A percentile compares a stretch with the other conserved stretches of the same genome.
These are phyloP conservation scores for Pseudomyrmex dendroicus DNA, from an alignment of 1,140 invertebrate species.

Conservation along the genomic window DNA sequence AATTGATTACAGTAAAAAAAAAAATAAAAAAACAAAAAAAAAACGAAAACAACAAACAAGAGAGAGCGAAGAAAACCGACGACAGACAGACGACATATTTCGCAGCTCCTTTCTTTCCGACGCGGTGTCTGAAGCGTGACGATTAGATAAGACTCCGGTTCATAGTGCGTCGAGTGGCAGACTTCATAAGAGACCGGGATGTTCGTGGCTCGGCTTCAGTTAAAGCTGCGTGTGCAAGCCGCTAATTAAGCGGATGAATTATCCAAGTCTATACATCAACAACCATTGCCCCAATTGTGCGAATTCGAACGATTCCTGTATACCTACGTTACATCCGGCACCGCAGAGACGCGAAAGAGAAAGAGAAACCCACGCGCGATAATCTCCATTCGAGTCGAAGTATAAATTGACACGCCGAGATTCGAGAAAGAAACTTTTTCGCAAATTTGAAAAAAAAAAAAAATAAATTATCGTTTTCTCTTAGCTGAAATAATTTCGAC, in stretches of 20 bases:
- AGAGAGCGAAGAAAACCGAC: not conserved
- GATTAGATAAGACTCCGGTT: conserved; percentile 84
- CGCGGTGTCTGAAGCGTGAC: conserved; percentile 74
- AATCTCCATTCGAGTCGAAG: not conserved
- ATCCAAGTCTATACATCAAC: not conserved
- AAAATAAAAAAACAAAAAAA: not conserved
- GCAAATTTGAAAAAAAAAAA: no score
- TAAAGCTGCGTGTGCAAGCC: conserved; percentile 75
- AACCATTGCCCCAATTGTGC: not conserved
- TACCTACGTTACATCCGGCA: not conserved
- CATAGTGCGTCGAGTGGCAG: conserved; percentile 82
- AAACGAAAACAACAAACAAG: not conserved
- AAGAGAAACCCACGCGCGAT: not conserved
- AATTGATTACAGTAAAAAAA: conserved; percentile 3
- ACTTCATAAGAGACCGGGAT: conserved; percentile 83
- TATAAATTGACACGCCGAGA: not conserved
- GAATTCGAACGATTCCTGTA: not conserved
- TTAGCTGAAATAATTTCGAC: not conserved
- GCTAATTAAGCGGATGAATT: conserved; percentile 58
- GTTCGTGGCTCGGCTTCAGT: conserved; percentile 77
- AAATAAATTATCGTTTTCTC: not conserved
- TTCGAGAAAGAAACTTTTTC: not conserved
- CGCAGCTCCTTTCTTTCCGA: conserved; percentile 72
- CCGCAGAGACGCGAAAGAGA: no score
- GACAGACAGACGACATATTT: conserved; percentile 47